These are phyloP conservation scores for Synergus itoensis DNA, from an alignment of 2,888 invertebrate genomes.

Conservation along the genomic window DNA sequence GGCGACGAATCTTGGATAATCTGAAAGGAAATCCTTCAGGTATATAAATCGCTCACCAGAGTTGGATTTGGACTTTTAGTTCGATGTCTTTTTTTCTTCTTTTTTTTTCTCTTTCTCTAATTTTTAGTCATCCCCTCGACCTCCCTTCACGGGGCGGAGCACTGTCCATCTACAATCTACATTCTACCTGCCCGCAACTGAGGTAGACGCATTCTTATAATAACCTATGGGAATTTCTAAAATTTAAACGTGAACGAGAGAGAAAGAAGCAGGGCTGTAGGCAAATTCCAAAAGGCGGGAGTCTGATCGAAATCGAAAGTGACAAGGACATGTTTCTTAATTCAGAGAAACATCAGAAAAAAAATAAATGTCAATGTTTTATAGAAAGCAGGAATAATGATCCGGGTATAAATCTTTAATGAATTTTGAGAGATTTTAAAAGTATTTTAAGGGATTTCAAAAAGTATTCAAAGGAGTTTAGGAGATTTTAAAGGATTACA, in stretches of 20 bases:
- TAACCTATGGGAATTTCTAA: constrained; percentile 74
- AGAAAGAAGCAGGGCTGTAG: constrained; percentile 35
- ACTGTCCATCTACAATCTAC: constrained; percentile 68
- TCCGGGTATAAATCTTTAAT: too few species aligned
- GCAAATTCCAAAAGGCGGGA: constrained; percentile 44
- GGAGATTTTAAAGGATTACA: too few species aligned
- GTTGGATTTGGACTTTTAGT: constrained; percentile 55
- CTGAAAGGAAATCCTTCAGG: constrained; percentile 26
- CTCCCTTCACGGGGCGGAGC: constrained; percentile 67
- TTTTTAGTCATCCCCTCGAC: constrained; percentile 46
- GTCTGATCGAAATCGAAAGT: constrained; percentile 22
- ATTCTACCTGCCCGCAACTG: constrained; percentile 66
- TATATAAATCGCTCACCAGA: constrained; percentile 51
- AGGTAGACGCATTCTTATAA: constrained; percentile 75
- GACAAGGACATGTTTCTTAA: constrained; percentile 6
- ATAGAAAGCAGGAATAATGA: background rate
- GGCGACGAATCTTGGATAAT: constrained; percentile 11
- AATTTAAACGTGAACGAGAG: constrained; percentile 55
- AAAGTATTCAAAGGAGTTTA: too few species aligned
- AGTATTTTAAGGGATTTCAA: too few species aligned
- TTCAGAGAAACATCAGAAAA: background rate
- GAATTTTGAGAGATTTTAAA: too few species aligned
- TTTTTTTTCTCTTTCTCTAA: constrained; percentile 52
- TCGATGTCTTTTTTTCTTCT: constrained; percentile 42
- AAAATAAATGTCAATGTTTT: background rate